Conservation (phyloP, 2,888 invertebrate species). For the Gari tellinella region DNA sequence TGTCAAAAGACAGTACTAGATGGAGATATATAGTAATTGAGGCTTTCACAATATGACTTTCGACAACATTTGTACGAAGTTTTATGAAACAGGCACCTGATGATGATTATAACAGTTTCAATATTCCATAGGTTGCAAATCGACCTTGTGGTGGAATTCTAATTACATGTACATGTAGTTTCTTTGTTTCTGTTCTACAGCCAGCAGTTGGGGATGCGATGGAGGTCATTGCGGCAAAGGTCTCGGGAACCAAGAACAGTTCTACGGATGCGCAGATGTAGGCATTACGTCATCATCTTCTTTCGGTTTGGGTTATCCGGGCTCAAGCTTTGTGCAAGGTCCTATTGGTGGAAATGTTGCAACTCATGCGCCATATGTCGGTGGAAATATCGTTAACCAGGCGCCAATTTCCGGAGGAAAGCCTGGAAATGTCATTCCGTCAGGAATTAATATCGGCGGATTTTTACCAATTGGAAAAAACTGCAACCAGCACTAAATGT, state of each 20-base stretch:
- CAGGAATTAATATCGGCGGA: slow-evolving; percentile 5
- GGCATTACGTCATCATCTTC: slow-evolving; percentile 23
- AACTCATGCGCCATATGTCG: not conserved
- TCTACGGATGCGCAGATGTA: slow-evolving; percentile 56
- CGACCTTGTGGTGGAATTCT: too few species aligned
- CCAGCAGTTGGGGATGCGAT: slow-evolving; percentile 65
- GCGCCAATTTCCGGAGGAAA: not conserved
- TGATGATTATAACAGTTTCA: too few species aligned
- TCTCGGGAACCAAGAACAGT: slow-evolving; percentile 65
- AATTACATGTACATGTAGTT: too few species aligned
- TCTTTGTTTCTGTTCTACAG: slow-evolving; percentile 36
- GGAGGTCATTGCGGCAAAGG: slow-evolving; percentile 63
- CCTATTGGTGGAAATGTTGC: not conserved
- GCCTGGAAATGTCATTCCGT: not conserved
- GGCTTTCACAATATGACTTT: too few species aligned
- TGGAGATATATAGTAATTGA: too few species aligned
- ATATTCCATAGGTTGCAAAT: too few species aligned
- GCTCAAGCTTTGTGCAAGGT: not conserved
- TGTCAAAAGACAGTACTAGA: too few species aligned
- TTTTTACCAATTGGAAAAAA: slow-evolving; percentile 18
- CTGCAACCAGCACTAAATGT: slow-evolving; percentile 24
- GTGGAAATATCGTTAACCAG: not conserved
- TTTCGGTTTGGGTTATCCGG: slow-evolving; percentile 5
- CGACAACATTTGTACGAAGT: too few species aligned
- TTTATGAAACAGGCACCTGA: too few species aligned